Evolutionary conservation across 1,140 invertebrate genomes (phyloP), one percentile per base, ranked within the genome.

Genomic region (Telenomus remus): DNA sequence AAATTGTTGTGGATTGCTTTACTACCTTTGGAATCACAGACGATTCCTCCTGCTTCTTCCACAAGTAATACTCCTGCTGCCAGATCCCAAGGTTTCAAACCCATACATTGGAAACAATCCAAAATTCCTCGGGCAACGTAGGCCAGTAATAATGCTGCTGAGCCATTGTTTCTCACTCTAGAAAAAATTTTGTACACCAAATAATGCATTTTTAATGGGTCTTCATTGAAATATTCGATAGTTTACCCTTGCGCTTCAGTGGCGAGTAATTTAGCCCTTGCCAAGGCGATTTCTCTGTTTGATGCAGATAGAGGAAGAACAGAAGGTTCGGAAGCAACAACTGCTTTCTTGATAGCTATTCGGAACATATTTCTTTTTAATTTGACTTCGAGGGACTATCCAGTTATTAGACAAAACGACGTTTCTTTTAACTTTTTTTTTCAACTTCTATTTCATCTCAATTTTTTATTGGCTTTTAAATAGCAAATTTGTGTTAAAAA

Each of bases 21-120:
- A 27, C 15, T 50, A 64, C 93, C 92, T 81, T 89, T 90, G 5
- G 91, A 89, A 80, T 94, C 91, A 15, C 90, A 84, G 5, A 94
- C 83, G 55, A 84, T 80, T 9, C 93, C 95, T n/a, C 95, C 95
- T 44, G 95, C 94, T 89, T 96, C 95, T 60, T 84, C 82, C 5
- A 95, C 82, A 35, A 96, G 92, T 12, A 96, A 80, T 35, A 87
- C 88, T 12, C 91, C 93, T 15, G 91, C 93, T 16, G 92, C 92
- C 11, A 92, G 89, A 80, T 94, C 93, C 93, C 93, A 95, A 6
- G 89, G 82, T 48, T 92, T 87, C 10, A 94, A 80, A 39, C 88
- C 88, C 69, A 92, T 92, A 71, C 93, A 91, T 42, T 92, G 90
- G 80, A 93, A 93, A 10, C 87, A 90, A 84, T 96, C 94, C 19